Base-by-base conservation (phyloP, 2,113 vertebrate genomes). In the Boulengeromyrus knoepffleri region DNA sequence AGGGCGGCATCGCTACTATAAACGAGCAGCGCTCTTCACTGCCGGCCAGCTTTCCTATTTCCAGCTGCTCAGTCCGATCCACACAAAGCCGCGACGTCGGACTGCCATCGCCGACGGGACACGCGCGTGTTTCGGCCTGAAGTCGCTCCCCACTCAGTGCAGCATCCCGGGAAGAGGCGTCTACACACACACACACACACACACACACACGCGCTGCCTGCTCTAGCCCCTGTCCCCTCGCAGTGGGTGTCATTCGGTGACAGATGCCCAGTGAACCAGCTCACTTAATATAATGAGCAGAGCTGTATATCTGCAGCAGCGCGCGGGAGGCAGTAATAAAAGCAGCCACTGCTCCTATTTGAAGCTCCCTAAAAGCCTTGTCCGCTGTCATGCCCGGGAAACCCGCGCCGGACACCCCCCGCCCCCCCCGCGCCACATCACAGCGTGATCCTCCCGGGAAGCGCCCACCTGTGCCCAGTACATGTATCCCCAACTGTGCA, bases 261-360 rank as follows among this genome's bases (percentile, higher is more conserved):
- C 45, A 74, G 89, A 89, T 90, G 84, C 36, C 87, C 88, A 88
- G 70, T 12, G 80, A 47, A 89, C n/a, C 27, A 77, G 70, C 90
- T 90, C 91, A 93, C 93, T 93, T 93, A 92, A 91, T 89, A 62
- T 93, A 92, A 92, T 92, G 92, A 91, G 88, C 50, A 49, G 56
- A 87, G 90, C 84, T 47, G 85, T 90, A 90, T 90, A 91, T 92
- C 91, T 90, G 17, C 56, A 90, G n/a, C 80, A 36, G n/a, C 83
- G 39, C 21, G 45, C 21, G 21, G 83, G 85, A 74, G 84, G 66
- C 62, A 84, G 85, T 88, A 90, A 58, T 88, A 90, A 85, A 90
- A 85, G 47, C 42, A 27, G 49, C 21, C 53, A 45, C 4, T 2
- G 3, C 58, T 85, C 49, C 50, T 84, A 27, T 89, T 31, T 58